Evolutionary conservation across 2,888 invertebrate species (phyloP).

Genomic region (Scotopteryx bipunctaria): DNA sequence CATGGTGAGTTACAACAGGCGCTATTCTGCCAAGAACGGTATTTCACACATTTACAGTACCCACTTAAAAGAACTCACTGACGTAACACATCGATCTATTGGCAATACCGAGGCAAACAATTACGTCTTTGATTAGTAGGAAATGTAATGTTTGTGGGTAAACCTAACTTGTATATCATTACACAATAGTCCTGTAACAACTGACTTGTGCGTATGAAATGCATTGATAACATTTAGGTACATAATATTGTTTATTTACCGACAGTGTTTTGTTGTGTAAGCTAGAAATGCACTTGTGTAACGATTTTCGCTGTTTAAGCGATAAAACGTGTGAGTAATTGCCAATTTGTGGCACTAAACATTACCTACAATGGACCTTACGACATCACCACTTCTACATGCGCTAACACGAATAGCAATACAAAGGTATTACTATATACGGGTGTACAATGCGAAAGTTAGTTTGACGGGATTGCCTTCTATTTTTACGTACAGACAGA

Average conservation of each 20-base stretch:
- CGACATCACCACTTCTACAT: background rate
- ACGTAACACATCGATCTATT: background rate
- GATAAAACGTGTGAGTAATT: slow-evolving; percentile 18
- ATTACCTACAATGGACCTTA: slow-evolving; percentile 7
- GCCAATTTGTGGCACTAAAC: slow-evolving; percentile 13
- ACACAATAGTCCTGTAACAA: slow-evolving; percentile 18
- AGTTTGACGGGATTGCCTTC: too few relatives aligned
- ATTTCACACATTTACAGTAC: background rate
- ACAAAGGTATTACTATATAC: too few relatives aligned
- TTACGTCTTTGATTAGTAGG: slow-evolving; percentile 1
- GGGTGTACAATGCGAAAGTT: too few relatives aligned
- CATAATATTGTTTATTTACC: slow-evolving; percentile 22
- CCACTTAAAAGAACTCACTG: background rate
- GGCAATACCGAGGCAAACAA: slow-evolving; percentile 11
- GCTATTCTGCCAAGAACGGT: slow-evolving; percentile 5
- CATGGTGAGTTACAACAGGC: too few relatives aligned
- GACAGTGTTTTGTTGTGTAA: slow-evolving; percentile 21
- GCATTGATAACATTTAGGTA: slow-evolving; percentile 25
- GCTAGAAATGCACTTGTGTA: slow-evolving; percentile 16
- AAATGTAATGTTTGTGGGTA: background rate
- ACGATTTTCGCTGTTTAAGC: slow-evolving; percentile 12
- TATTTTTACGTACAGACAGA: too few relatives aligned
- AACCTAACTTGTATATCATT: slow-evolving; percentile 12
- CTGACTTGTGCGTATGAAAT: slow-evolving; percentile 2
- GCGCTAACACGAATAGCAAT: background rate